These are phyloP conservation scores for Babylonia areolata DNA, from an alignment of 1,140 invertebrate genomes.

Conservation along the genomic window DNA sequence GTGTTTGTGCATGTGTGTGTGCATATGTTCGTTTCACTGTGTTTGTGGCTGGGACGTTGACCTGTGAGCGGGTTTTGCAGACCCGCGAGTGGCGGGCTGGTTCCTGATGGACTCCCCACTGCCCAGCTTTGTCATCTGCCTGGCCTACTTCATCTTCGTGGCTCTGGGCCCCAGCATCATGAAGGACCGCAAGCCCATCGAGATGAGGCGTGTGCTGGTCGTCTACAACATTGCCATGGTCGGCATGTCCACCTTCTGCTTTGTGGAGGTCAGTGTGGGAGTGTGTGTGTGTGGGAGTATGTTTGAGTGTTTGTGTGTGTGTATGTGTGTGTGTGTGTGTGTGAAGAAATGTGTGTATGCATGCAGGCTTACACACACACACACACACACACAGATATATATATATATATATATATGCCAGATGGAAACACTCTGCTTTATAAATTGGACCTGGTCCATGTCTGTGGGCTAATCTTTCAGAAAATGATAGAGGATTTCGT, in stretches of 20 bases:
- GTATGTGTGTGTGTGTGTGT: not conserved
- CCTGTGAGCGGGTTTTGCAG: constrained; percentile 75
- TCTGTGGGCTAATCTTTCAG: no score
- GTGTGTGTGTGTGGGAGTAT: not conserved
- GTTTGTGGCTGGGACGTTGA: not conserved
- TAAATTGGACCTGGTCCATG: no score
- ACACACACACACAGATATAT: no score
- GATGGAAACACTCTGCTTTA: no score
- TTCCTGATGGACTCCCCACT: constrained; percentile 77
- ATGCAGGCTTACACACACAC: no score
- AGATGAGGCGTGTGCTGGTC: constrained; percentile 73
- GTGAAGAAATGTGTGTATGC: not conserved
- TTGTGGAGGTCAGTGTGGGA: constrained; percentile 69
- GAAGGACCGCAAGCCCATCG: constrained; percentile 74
- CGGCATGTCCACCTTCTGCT: constrained; percentile 73
- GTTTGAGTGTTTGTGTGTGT: not conserved
- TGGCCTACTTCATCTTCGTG: constrained; percentile 76
- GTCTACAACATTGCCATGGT: constrained; percentile 77
- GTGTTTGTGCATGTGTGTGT: not conserved
- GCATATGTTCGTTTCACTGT: not conserved
- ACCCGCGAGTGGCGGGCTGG: constrained; percentile 77
- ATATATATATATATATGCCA: not conserved
- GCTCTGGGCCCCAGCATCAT: constrained; percentile 75
- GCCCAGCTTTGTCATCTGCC: constrained; percentile 76
- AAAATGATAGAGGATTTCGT: no score